Conservation (phyloP, 2,113 vertebrate genomes). For the Megalops atlanticus region DNA sequence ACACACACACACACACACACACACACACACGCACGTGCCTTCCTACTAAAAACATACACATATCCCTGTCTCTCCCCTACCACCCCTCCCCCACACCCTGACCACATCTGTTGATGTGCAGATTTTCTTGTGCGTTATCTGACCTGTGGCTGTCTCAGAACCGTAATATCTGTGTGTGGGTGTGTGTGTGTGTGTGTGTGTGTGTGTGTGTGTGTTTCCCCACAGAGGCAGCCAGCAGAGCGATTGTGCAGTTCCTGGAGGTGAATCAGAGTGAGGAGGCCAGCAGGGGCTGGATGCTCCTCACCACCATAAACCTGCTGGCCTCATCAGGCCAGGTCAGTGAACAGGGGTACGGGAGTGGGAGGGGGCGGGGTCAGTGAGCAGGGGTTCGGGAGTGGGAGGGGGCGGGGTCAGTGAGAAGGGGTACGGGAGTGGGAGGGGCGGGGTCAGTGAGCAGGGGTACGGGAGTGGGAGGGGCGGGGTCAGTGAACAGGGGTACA, state of each 20-base stretch:
- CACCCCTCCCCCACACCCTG: too few species aligned
- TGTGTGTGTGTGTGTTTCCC: slow-evolving; percentile 25
- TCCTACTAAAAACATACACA: too few species aligned
- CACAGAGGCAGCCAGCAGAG: slow-evolving; percentile 94
- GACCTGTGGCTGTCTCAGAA: background rate
- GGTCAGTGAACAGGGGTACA: too few species aligned
- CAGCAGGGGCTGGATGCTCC: slow-evolving; percentile 97
- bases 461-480: background rate
- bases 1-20: too few species aligned
- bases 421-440: too few species aligned
- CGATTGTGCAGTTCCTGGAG: slow-evolving; percentile 97
- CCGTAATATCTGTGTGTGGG: slow-evolving; percentile 19
- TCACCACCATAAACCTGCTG: slow-evolving; percentile 96
- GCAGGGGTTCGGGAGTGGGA: too few species aligned
- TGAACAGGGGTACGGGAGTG: background rate
- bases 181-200: slow-evolving; percentile 24
- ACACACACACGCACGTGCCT: too few species aligned
- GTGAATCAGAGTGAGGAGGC: slow-evolving; percentile 98
- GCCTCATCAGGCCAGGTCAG: slow-evolving; percentile 96
- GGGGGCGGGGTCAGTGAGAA: too few species aligned
- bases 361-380: background rate
- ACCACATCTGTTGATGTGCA: background rate
- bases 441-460: slow-evolving; percentile 80
- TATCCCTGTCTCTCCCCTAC: too few species aligned
- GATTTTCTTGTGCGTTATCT: too few species aligned